Percentiles rank a stretch among this genome's conserved stretches.
phyloP scores from a whole-genome alignment of 2,888 invertebrate species.

The Macaria notata region DNA sequence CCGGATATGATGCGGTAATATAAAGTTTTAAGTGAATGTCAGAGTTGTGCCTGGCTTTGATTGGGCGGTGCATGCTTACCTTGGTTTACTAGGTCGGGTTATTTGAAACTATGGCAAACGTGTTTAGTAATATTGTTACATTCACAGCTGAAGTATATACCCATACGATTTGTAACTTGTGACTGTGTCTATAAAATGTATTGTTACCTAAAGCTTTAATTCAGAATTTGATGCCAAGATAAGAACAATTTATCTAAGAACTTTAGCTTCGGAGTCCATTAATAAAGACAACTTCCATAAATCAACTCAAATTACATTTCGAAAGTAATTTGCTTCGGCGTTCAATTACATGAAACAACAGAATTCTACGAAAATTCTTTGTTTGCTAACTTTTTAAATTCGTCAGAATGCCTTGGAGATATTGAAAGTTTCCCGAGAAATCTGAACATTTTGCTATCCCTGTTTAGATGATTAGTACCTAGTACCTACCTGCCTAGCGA shows the following conservation, averaged over 20 bases:
- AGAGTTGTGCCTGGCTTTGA: neutral
- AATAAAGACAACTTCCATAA: too few species aligned
- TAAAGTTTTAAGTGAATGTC: constrained; percentile 3
- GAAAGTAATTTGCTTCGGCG: constrained; percentile 1
- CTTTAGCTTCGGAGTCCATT: too few species aligned
- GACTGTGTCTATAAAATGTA: neutral
- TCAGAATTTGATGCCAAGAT: too few species aligned
- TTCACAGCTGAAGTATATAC: neutral
- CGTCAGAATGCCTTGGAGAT: neutral
- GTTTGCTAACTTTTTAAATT: constrained; percentile 7
- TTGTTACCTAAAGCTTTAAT: too few species aligned
- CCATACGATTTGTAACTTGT: neutral
- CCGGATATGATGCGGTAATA: constrained; percentile 8
- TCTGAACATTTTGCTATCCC: neutral
- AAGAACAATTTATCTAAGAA: too few species aligned
- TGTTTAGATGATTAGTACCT: too few species aligned
- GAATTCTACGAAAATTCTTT: constrained; percentile 5
- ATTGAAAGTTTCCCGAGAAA: constrained; percentile 2
- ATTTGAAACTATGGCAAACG: too few species aligned
- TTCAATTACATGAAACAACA: constrained; percentile 3
- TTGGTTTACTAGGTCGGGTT: too few species aligned
- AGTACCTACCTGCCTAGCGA: too few species aligned
- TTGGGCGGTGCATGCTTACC: too few species aligned
- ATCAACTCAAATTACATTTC: too few species aligned
- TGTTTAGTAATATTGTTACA: neutral